A percentile compares a stretch with the other conserved stretches of the same genome.
phyloP scores from a whole-genome alignment of 2,113 vertebrate genomes.

The Herpailurus yagouaroundi region DNA sequence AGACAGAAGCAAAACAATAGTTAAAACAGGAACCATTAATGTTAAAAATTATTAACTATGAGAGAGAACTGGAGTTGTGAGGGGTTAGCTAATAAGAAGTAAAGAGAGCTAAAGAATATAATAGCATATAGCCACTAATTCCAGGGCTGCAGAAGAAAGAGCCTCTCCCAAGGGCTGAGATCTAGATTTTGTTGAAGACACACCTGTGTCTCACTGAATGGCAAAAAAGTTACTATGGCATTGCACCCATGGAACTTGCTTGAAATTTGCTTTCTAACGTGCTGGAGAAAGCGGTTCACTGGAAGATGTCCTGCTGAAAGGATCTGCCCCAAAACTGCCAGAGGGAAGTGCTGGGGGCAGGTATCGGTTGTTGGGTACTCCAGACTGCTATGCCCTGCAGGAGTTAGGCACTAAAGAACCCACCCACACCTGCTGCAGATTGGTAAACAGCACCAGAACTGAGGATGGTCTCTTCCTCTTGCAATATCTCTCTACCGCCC shows the following conservation, averaged over 20 bases:
- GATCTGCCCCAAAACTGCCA: background rate
- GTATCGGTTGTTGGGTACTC: background rate
- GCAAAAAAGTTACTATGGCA: background rate
- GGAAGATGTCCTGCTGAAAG: background rate
- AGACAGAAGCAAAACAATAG: constrained; percentile 22
- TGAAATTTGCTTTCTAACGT: background rate
- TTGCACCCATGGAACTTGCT: background rate
- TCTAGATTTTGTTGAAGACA: background rate
- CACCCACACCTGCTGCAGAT: background rate
- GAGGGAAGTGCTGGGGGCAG: background rate
- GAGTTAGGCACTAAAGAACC: background rate
- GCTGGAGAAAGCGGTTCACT: background rate
- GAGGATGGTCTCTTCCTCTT: too few species aligned
- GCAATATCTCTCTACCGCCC: background rate
- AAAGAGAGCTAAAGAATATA: background rate
- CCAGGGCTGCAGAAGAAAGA: background rate
- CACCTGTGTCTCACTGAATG: background rate
- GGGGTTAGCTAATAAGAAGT: background rate
- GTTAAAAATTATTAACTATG: background rate
- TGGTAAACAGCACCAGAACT: background rate
- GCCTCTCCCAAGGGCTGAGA: background rate
- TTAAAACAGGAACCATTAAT: background rate
- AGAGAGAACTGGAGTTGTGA: background rate
- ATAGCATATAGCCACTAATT: background rate
- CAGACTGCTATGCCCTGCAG: too few species aligned